A percentile compares a stretch with the other conserved stretches of the same genome.
These are phyloP conservation scores for Eupithecia abbreviata DNA, from an alignment of 2,888 invertebrate species.

Conservation along the genomic window DNA sequence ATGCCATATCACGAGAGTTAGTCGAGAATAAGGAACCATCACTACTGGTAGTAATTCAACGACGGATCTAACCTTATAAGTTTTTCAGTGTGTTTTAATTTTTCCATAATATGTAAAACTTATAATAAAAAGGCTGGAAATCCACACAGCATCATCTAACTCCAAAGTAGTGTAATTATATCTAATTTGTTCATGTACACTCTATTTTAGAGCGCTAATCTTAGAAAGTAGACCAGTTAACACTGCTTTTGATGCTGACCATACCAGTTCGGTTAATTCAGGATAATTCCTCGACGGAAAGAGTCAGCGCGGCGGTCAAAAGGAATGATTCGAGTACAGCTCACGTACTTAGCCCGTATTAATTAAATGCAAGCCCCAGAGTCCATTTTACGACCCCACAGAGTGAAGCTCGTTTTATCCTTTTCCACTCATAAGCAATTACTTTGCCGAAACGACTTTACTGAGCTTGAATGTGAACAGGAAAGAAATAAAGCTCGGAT, in stretches of 20 bases:
- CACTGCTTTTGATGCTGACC: background rate
- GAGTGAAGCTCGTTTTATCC: slow-evolving; percentile 80
- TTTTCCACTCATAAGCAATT: slow-evolving; percentile 82
- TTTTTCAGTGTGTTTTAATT: too few species aligned
- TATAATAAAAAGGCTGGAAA: background rate
- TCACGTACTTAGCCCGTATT: slow-evolving; percentile 77
- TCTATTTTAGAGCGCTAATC: background rate
- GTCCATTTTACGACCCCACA: slow-evolving; percentile 78
- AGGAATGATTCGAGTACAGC: slow-evolving; percentile 71
- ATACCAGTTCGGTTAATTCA: slow-evolving; percentile 49
- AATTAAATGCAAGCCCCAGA: slow-evolving; percentile 82
- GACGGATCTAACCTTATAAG: too few species aligned
- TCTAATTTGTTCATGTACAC: background rate
- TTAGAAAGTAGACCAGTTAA: background rate
- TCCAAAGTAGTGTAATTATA: background rate
- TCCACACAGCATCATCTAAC: background rate
- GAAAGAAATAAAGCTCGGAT: slow-evolving; percentile 78
- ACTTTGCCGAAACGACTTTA: slow-evolving; percentile 77
- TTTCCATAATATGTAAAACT: too few species aligned
- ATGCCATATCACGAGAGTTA: too few species aligned
- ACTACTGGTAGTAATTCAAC: too few species aligned
- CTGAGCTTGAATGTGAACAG: slow-evolving; percentile 71
- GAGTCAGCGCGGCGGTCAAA: slow-evolving; percentile 70
- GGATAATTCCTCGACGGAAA: slow-evolving; percentile 65
- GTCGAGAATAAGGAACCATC: too few species aligned